Evolutionary conservation across 2,113 vertebrate genomes (phyloP).

Genomic region (Heliornis fulica): DNA sequence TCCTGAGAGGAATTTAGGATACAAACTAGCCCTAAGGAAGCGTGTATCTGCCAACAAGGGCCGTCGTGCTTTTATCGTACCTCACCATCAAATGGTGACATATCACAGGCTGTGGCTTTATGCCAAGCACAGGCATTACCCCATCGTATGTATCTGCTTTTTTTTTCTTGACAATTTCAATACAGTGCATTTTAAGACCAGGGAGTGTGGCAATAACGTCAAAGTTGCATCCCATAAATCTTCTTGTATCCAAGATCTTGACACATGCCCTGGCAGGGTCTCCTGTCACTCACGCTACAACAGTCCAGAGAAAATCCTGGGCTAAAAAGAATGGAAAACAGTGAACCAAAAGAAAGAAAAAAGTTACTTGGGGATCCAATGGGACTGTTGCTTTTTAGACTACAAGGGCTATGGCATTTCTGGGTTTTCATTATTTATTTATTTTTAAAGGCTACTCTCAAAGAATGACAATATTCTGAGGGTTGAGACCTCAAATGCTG

Average conservation of each 20-base stretch:
- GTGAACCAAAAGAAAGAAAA: background rate
- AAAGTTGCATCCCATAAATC: background rate
- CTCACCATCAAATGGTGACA: fast-evolving
- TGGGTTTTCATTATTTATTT: background rate
- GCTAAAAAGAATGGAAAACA: background rate
- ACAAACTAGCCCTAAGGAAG: background rate
- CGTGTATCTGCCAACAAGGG: background rate
- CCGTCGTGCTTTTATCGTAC: fast-evolving
- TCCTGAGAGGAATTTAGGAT: background rate
- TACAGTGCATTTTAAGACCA: background rate
- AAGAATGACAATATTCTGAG: background rate
- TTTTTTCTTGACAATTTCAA: background rate
- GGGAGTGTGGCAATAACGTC: background rate
- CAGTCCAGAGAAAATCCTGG: background rate
- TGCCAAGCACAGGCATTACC: background rate
- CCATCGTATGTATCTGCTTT: fast-evolving
- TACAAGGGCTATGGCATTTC: background rate
- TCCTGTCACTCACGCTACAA: background rate
- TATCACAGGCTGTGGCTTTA: fast-evolving
- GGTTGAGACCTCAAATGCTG: background rate
- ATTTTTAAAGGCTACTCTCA: background rate
- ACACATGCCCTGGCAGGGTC: fast-evolving
- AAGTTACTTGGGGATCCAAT: background rate
- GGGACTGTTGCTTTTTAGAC: background rate
- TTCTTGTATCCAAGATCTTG: background rate